A percentile compares a stretch with the other conserved stretches of the same genome.
phyloP scores from a whole-genome alignment of 1,140 invertebrate species.

The Macrosteles quadrilineatus region DNA sequence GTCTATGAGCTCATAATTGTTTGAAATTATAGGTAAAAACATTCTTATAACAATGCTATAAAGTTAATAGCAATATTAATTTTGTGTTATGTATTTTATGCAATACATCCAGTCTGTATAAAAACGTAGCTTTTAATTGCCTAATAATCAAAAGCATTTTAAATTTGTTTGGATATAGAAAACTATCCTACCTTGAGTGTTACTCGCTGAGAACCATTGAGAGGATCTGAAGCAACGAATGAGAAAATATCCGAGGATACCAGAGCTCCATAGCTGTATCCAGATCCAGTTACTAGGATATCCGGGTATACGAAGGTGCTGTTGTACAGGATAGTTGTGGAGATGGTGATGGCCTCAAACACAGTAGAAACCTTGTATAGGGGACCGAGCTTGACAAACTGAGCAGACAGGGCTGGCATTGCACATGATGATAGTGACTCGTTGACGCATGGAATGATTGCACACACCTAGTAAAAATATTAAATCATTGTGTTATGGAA shows the following conservation, averaged over 20 bases:
- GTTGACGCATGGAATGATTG: constrained; percentile 17
- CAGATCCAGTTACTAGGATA: background rate
- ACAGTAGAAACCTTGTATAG: background rate
- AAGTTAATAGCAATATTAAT: too few relatives aligned
- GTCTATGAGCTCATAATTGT: too few relatives aligned
- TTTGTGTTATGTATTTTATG: too few relatives aligned
- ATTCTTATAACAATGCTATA: too few relatives aligned
- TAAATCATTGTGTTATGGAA: too few relatives aligned
- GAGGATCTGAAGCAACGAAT: background rate
- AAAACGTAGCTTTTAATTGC: too few relatives aligned
- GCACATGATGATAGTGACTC: background rate
- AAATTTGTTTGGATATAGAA: too few relatives aligned
- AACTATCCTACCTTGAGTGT: too few relatives aligned
- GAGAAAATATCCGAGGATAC: background rate
- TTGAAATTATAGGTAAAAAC: too few relatives aligned
- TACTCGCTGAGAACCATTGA: background rate
- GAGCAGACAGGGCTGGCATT: background rate
- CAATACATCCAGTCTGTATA: too few relatives aligned
- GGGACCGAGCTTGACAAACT: background rate
- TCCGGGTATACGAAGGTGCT: constrained; percentile 2
- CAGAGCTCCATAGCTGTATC: background rate
- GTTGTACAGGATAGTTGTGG: background rate
- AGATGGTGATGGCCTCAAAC: constrained; percentile 3
- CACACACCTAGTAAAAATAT: constrained; percentile 21
- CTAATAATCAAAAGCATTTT: too few relatives aligned